Evolutionary conservation across 2,888 invertebrate genomes (phyloP).

Genomic region (Rhyacophila evoluta): DNA sequence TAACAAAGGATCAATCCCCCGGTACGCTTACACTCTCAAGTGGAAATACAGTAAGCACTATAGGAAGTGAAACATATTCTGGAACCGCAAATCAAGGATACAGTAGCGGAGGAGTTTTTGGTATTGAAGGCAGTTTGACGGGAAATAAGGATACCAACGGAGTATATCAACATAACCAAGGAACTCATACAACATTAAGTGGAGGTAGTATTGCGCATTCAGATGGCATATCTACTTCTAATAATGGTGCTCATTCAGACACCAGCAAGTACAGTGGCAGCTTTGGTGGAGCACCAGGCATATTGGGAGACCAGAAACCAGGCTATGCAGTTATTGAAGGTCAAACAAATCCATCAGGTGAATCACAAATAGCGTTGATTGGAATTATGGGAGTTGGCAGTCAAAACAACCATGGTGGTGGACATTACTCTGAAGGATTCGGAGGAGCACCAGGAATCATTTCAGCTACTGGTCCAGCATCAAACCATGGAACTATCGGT

Average conservation of each 20-base stretch:
- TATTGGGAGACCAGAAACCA: constrained; percentile 57
- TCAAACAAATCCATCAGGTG: not conserved
- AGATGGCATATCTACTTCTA: not conserved
- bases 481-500: not conserved
- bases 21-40: not conserved
- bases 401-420: not conserved
- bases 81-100: not conserved
- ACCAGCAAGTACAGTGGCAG: constrained; percentile 57
- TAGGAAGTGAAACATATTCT: not conserved
- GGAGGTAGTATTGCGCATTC: not conserved
- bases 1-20: not conserved
- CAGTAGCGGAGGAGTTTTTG: not conserved
- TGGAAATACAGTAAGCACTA: not conserved
- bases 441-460: constrained; percentile 50
- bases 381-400: not conserved
- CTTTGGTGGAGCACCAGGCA: constrained; percentile 60
- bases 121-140: not conserved
- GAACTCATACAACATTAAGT: not conserved
- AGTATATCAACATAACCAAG: not conserved
- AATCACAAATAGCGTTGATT: constrained; percentile 23
- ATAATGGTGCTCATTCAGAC: not conserved
- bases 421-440: constrained; percentile 37
- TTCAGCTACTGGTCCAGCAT: constrained; percentile 45
- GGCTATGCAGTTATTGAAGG: constrained; percentile 39
- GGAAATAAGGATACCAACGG: not conserved